phyloP scores from a whole-genome alignment of 2,113 vertebrate species.

The Chrysemys picta region DNA sequence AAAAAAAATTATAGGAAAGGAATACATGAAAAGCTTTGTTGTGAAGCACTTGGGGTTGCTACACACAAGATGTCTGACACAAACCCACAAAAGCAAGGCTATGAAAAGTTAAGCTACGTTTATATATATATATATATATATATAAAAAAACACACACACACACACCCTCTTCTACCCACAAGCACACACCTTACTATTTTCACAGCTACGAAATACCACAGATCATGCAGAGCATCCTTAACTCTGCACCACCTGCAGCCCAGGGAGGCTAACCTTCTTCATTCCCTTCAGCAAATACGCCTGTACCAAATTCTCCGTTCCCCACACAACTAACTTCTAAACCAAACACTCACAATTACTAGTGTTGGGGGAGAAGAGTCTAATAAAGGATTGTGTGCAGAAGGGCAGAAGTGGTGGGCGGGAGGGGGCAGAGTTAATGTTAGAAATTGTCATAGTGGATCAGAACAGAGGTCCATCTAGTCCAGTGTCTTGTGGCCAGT shows the following conservation, averaged over 20 bases:
- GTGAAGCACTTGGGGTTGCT: background rate
- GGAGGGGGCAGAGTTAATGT: fast-evolving
- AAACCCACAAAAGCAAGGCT: background rate
- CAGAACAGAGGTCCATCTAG: background rate
- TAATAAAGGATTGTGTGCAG: background rate
- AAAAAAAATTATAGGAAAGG: background rate
- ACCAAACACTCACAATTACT: background rate
- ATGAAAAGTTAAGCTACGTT: background rate
- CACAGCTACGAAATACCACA: background rate
- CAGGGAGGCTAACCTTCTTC: background rate
- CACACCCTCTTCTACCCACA: background rate
- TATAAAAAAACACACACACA: no score
- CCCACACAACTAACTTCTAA: background rate
- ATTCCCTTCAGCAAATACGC: background rate
- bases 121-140: no score
- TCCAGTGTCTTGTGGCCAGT: background rate
- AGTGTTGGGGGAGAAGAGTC: background rate
- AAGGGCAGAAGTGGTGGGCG: fast-evolving
- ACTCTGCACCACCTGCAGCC: background rate
- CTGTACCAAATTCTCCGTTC: background rate
- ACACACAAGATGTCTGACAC: fast-evolving
- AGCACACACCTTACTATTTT: background rate
- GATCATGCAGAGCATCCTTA: background rate
- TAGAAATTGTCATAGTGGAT: background rate
- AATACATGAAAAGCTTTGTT: background rate